Percentiles rank a stretch among this genome's conserved stretches.
Conservation (phyloP, 2,888 invertebrate genomes). For the Hecatera dysodea region DNA sequence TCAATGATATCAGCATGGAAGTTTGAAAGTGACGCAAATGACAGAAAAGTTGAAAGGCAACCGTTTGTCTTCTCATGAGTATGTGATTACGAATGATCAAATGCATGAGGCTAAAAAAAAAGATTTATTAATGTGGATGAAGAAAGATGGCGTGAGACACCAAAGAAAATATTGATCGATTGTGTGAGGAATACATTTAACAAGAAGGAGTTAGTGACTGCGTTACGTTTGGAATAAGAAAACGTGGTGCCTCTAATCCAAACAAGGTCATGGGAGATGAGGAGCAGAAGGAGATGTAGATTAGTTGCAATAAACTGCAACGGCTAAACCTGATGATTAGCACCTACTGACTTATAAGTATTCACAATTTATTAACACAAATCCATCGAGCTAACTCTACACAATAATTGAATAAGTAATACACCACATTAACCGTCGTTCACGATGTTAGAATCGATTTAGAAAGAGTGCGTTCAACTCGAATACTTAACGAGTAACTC, state of each 20-base stretch:
- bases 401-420: slow-evolving; percentile 20
- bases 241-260: no score
- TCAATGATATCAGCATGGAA: not conserved
- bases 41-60: not conserved
- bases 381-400: slow-evolving; percentile 12
- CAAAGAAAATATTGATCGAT: no score
- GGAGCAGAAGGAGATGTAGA: no score
- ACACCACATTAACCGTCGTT: slow-evolving; percentile 9
- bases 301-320: not conserved
- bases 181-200: not conserved
- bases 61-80: not conserved
- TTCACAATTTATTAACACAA: not conserved
- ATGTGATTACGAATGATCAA: not conserved
- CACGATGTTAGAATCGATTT: slow-evolving; percentile 44
- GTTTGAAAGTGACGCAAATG: not conserved
- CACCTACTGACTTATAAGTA: not conserved
- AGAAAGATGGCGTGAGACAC: not conserved
- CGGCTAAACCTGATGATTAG: not conserved
- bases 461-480: slow-evolving; percentile 55
- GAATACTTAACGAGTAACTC: slow-evolving; percentile 48
- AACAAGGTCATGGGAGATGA: not conserved
- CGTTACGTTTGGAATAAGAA: not conserved
- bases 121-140: no score
- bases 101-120: not conserved
- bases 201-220: not conserved